Evolutionary conservation across 2,113 vertebrate species (phyloP).

Genomic region (Diphyllodes magnificus): DNA sequence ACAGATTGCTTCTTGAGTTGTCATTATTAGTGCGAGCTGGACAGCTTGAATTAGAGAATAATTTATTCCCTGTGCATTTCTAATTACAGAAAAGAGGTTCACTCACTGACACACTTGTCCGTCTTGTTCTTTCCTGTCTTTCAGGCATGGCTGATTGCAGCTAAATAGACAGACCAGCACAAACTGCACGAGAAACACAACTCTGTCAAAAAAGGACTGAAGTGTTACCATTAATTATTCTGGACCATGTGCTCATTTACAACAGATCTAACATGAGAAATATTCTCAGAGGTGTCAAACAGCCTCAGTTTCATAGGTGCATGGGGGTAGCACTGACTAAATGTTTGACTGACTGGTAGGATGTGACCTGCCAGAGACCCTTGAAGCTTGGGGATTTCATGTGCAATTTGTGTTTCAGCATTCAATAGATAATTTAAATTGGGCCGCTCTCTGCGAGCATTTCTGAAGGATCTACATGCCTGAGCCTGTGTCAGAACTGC

Average conservation of each 20-base stretch:
- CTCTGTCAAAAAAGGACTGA: constrained; percentile 74
- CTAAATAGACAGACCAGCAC: constrained; percentile 64
- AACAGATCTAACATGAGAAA: constrained; percentile 70
- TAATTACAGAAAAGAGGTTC: constrained; percentile 76
- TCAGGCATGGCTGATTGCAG: constrained; percentile 68
- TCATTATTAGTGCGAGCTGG: constrained; percentile 79
- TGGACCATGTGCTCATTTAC: constrained; percentile 73
- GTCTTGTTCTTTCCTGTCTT: constrained; percentile 72
- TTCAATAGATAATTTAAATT: constrained; percentile 67
- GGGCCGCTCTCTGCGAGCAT: background rate
- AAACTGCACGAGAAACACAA: constrained; percentile 62
- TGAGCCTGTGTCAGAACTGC: background rate
- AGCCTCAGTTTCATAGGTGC: constrained; percentile 67
- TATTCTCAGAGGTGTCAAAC: constrained; percentile 73
- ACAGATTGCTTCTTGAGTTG: constrained; percentile 74
- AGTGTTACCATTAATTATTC: constrained; percentile 75
- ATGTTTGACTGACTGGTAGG: constrained; percentile 69
- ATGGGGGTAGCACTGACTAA: constrained; percentile 57
- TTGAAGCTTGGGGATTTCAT: constrained; percentile 68
- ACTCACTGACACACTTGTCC: constrained; percentile 75
- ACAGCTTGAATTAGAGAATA: constrained; percentile 81
- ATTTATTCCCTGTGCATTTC: constrained; percentile 83
- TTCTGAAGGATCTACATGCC: constrained; percentile 39
- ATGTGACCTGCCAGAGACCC: constrained; percentile 68
- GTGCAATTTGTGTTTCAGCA: constrained; percentile 61